These are phyloP conservation scores for Hozukius guyotensis DNA, from an alignment of 2,797 vertebrate species.

Conservation along the genomic window DNA sequence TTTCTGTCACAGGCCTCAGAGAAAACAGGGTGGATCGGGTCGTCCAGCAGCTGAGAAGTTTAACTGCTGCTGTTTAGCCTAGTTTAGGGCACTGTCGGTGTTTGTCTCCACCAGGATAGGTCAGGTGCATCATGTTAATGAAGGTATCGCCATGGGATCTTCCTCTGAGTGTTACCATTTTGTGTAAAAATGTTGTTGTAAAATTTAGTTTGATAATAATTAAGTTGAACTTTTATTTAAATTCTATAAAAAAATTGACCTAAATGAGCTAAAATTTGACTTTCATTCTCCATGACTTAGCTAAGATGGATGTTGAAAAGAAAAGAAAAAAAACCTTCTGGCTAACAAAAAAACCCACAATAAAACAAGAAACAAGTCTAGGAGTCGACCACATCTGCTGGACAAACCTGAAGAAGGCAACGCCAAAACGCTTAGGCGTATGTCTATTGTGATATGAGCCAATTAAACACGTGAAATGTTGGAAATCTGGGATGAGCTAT, in stretches of 20 bases:
- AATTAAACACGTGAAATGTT: background rate
- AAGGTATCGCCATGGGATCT: background rate
- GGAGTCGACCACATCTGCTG: no score
- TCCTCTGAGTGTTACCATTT: background rate
- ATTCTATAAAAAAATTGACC: background rate
- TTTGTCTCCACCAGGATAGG: background rate
- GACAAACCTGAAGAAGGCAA: no score
- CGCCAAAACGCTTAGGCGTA: accelerated
- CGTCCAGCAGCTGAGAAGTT: background rate
- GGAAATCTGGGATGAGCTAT: background rate
- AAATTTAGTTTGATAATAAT: background rate
- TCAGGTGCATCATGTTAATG: background rate
- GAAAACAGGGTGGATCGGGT: background rate
- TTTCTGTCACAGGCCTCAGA: background rate
- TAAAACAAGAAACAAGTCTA: background rate
- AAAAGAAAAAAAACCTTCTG: background rate
- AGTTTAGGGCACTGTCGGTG: background rate
- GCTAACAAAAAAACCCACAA: accelerated
- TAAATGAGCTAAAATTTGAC: background rate
- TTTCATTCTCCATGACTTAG: background rate
- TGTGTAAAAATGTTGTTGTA: background rate
- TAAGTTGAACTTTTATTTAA: background rate
- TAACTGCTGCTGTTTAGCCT: background rate
- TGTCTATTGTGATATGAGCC: background rate
- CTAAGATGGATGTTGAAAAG: background rate